These are phyloP conservation scores for Orchesella flavescens DNA, from an alignment of 2,888 invertebrate genomes.

Conservation along the genomic window DNA sequence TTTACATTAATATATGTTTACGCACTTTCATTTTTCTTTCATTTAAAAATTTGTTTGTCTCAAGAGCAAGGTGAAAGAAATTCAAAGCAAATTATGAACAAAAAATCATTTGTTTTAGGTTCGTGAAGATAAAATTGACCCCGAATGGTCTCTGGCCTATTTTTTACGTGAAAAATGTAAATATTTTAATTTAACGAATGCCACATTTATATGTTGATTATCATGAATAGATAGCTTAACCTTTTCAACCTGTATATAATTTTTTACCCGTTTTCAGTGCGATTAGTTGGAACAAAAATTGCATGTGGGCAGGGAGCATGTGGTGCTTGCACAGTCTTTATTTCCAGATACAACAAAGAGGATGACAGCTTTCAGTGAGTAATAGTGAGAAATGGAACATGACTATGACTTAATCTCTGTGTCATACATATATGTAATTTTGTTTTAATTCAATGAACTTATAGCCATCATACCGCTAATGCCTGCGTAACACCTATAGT, in stretches of 20 bases:
- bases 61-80: neutral
- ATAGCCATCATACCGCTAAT: slow-evolving; percentile 87
- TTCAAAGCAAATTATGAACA: slow-evolving; percentile 22
- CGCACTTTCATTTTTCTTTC: neutral
- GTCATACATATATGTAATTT: too few species aligned
- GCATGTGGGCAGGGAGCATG: slow-evolving; percentile 97
- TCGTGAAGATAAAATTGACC: slow-evolving; percentile 82
- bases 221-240: too few species aligned
- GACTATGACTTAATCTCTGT: neutral
- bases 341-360: slow-evolving; percentile 82
- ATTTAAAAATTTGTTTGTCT: too few species aligned
- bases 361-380: slow-evolving; percentile 74
- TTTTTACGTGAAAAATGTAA: slow-evolving; percentile 85
- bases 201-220: neutral
- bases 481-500: slow-evolving; percentile 92
- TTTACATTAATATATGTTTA: too few species aligned
- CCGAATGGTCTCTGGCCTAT: slow-evolving; percentile 87
- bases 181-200: neutral
- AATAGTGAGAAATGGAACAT: neutral
- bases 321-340: slow-evolving; percentile 95
- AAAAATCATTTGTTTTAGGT: slow-evolving; percentile 77
- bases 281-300: slow-evolving; percentile 90
- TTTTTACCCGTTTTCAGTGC: slow-evolving; percentile 75
- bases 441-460: neutral
- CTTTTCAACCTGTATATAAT: neutral